These are phyloP conservation scores for Cheilosia grossa DNA, from an alignment of 2,888 invertebrate genomes.

Conservation along the genomic window DNA sequence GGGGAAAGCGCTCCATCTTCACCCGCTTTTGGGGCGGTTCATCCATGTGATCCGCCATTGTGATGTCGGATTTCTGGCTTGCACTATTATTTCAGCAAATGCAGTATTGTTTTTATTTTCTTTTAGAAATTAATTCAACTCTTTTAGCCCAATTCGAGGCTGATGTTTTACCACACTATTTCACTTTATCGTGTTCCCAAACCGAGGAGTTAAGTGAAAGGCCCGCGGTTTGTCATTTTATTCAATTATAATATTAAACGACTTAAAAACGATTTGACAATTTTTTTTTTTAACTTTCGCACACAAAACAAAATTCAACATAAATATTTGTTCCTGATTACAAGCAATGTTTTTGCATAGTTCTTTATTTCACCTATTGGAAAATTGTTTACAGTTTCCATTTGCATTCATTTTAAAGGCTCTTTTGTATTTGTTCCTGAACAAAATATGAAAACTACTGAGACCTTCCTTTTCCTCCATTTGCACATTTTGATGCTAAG, in stretches of 20 bases:
- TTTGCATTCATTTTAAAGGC: constrained; percentile 62
- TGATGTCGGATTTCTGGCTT: constrained; percentile 75
- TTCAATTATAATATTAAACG: constrained; percentile 29
- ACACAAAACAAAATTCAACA: constrained; percentile 72
- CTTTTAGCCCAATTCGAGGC: constrained; percentile 27
- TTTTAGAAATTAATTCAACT: constrained; percentile 7
- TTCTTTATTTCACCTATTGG: constrained; percentile 60
- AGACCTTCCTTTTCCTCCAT: constrained; percentile 70
- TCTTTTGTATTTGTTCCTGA: constrained; percentile 70
- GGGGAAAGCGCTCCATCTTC: constrained; percentile 86
- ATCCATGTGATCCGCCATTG: constrained; percentile 97
- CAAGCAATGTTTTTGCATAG: constrained; percentile 60
- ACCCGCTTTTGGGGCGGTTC: constrained; percentile 98
- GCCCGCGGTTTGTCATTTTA: constrained; percentile 56
- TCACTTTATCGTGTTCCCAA: constrained; percentile 62
- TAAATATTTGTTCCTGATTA: constrained; percentile 67
- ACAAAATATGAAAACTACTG: constrained; percentile 59
- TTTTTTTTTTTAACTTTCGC: constrained; percentile 51
- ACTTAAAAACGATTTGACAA: constrained; percentile 63
- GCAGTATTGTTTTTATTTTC: constrained; percentile 32
- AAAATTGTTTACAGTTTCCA: constrained; percentile 67
- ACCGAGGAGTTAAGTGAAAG: constrained; percentile 27
- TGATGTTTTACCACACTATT: constrained; percentile 24
- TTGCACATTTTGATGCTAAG: constrained; percentile 63
- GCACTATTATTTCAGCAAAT: constrained; percentile 51